A percentile compares a stretch with the other conserved stretches of the same genome.
Evolutionary conservation across 2,113 vertebrate species (phyloP).

Genomic region (Indri indri): DNA sequence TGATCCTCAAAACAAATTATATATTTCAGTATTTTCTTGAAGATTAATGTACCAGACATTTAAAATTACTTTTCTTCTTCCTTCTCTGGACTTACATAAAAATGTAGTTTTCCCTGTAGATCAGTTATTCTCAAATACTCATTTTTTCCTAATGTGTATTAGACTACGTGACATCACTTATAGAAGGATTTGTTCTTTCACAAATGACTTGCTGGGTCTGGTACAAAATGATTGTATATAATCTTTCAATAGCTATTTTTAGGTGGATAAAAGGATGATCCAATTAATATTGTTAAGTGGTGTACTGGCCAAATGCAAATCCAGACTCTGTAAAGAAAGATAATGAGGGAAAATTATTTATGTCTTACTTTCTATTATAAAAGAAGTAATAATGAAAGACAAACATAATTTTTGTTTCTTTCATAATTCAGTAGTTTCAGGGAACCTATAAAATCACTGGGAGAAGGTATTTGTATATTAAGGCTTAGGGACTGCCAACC

Average conservation of each 20-base stretch:
- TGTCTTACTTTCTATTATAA: slow-evolving; percentile 14
- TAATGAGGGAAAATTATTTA: slow-evolving; percentile 17
- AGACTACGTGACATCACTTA: neutral
- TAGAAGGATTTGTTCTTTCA: slow-evolving; percentile 22
- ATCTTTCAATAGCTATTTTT: slow-evolving; percentile 55
- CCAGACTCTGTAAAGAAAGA: slow-evolving; percentile 33
- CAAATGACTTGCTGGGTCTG: neutral
- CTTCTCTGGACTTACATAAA: neutral
- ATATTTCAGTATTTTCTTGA: neutral
- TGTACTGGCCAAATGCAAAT: neutral
- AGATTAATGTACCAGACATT: slow-evolving; percentile 2
- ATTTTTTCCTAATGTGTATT: neutral
- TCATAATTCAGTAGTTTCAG: neutral
- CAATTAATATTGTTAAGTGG: slow-evolving; percentile 14
- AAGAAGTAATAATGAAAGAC: neutral
- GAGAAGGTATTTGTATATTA: neutral
- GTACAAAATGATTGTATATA: slow-evolving; percentile 8
- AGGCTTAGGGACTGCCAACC: neutral
- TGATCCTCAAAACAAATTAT: slow-evolving; percentile 8
- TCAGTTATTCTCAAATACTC: neutral
- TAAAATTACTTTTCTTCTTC: neutral
- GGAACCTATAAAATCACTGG: neutral
- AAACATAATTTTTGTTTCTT: neutral
- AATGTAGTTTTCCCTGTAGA: neutral
- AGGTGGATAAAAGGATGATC: neutral